Conservation (phyloP, 1,140 invertebrate species). For the Caerostris darwini region DNA sequence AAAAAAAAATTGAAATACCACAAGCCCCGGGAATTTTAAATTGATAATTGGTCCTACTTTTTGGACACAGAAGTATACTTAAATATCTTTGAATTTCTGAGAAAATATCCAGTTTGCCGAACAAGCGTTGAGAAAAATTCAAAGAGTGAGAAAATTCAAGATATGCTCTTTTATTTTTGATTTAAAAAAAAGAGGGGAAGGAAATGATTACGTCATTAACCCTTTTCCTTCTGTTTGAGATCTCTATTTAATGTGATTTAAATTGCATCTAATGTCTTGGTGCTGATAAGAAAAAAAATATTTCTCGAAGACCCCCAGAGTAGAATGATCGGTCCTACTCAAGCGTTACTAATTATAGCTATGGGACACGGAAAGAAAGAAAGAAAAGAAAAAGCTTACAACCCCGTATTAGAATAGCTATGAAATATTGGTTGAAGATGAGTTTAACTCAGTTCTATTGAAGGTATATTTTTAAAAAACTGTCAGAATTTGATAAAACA, state of each 20-base stretch:
- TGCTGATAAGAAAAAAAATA: background rate
- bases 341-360: constrained; percentile 30
- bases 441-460: too few relatives aligned
- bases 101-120: too few relatives aligned
- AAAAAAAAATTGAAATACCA: too few relatives aligned
- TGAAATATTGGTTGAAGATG: too few relatives aligned
- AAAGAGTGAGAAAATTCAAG: background rate
- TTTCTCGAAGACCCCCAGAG: background rate
- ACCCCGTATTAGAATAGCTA: too few relatives aligned
- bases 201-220: background rate
- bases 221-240: constrained; percentile 18
- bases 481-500: too few relatives aligned
- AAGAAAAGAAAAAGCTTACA: background rate
- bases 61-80: too few relatives aligned
- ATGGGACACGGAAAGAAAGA: background rate
- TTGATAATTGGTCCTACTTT: too few relatives aligned
- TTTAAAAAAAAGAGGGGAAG: background rate
- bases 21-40: too few relatives aligned
- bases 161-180: background rate
- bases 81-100: too few relatives aligned
- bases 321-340: background rate
- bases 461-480: too few relatives aligned
- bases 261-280: constrained; percentile 23
- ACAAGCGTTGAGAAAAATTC: too few relatives aligned
- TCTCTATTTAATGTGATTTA: constrained; percentile 41